Conservation (phyloP, 2,888 invertebrate genomes). For the Phyllotreta striolata region DNA sequence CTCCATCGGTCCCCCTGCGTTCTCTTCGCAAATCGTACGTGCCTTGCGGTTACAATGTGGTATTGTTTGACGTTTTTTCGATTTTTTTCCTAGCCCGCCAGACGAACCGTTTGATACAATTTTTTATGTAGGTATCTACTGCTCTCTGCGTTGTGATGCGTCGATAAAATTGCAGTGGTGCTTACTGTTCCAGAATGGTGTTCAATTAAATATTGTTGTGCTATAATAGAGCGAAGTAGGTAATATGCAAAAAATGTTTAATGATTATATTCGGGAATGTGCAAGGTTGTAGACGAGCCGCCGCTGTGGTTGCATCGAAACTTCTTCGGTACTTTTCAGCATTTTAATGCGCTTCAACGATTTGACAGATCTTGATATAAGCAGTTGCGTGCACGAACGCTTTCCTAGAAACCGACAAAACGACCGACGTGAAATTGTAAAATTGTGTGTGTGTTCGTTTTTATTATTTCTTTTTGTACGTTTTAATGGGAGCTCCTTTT, state of each 20-base stretch:
- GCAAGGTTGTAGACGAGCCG: slow-evolving; percentile 10
- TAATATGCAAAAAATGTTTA: too few relatives aligned
- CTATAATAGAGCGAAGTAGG: too few relatives aligned
- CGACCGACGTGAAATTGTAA: slow-evolving; percentile 44
- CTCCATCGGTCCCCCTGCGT: slow-evolving; percentile 21
- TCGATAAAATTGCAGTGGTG: too few relatives aligned
- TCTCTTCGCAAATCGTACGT: slow-evolving; percentile 28
- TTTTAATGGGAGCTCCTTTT: slow-evolving; percentile 43
- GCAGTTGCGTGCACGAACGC: slow-evolving; percentile 48
- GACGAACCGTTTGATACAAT: too few relatives aligned
- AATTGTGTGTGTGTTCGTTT: slow-evolving; percentile 25
- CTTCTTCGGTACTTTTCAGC: slow-evolving; percentile 32
- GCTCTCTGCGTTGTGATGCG: background rate
- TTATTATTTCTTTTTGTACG: slow-evolving; percentile 16
- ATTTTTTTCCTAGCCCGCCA: background rate
- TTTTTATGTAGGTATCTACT: background rate
- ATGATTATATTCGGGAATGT: background rate
- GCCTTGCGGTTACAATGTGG: slow-evolving; percentile 27
- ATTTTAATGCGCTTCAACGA: slow-evolving; percentile 46
- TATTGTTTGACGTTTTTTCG: slow-evolving; percentile 23
- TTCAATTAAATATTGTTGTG: too few relatives aligned
- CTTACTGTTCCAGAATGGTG: background rate
- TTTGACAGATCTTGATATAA: slow-evolving; percentile 52
- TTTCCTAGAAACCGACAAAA: slow-evolving; percentile 51
- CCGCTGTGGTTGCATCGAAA: slow-evolving; percentile 10